These are phyloP conservation scores for Cololabis saira DNA, from an alignment of 2,113 vertebrate genomes.

Conservation along the genomic window DNA sequence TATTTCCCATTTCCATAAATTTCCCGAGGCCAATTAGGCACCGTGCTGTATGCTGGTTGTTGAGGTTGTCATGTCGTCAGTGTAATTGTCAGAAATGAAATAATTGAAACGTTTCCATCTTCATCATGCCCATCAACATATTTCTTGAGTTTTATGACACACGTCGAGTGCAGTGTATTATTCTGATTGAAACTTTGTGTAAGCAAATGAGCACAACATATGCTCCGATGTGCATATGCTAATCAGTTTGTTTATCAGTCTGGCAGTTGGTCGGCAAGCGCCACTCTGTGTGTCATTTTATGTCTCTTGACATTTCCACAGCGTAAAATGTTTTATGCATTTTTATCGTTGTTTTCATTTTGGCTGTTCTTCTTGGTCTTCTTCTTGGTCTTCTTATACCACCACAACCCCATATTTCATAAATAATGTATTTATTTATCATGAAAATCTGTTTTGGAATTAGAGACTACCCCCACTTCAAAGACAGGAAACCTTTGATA, in stretches of 20 bases:
- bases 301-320: slow-evolving; percentile 81
- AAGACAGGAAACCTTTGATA: slow-evolving; percentile 87
- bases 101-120: slow-evolving; percentile 78
- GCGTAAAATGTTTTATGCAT: slow-evolving; percentile 83
- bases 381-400: slow-evolving; percentile 64
- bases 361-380: slow-evolving; percentile 58
- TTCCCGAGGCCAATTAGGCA: slow-evolving; percentile 71
- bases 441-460: slow-evolving; percentile 87
- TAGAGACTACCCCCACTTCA: slow-evolving; percentile 84
- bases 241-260: slow-evolving; percentile 77
- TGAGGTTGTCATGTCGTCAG: slow-evolving; percentile 63
- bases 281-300: slow-evolving; percentile 77
- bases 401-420: slow-evolving; percentile 75
- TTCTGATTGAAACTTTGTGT: slow-evolving; percentile 81
- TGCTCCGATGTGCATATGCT: slow-evolving; percentile 75
- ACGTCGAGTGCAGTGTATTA: slow-evolving; percentile 62
- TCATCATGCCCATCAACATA: slow-evolving; percentile 75
- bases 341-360: slow-evolving; percentile 78
- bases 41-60: slow-evolving; percentile 45
- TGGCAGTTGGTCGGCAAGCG: slow-evolving; percentile 65
- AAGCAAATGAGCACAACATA: slow-evolving; percentile 81
- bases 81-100: slow-evolving; percentile 77
- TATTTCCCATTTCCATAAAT: slow-evolving; percentile 71
- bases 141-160: slow-evolving; percentile 72
- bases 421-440: slow-evolving; percentile 89